Evolutionary conservation across 2,888 invertebrate genomes (phyloP).

Genomic region (Harmothoe impar): DNA sequence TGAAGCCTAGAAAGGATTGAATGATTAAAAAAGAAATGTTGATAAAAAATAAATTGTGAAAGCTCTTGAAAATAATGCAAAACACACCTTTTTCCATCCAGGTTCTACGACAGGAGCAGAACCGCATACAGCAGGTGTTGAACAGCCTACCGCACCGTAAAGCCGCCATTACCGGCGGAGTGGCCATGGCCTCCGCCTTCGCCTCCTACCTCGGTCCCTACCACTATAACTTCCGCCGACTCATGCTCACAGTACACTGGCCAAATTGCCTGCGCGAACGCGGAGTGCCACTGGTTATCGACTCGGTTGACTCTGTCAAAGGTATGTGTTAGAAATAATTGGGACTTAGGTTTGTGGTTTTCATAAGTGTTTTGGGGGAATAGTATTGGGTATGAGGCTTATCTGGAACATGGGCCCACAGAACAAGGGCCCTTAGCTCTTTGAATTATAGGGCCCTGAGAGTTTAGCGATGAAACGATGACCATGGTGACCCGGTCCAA

Average conservation of each 20-base stretch:
- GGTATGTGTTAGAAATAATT: slow-evolving; percentile 72
- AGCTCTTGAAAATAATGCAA: no score
- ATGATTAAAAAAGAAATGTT: no score
- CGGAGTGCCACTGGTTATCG: slow-evolving; percentile 82
- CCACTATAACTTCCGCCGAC: slow-evolving; percentile 81
- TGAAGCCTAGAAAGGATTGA: no score
- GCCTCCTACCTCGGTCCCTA: slow-evolving; percentile 82
- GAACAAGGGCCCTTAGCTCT: no score
- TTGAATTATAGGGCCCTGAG: no score
- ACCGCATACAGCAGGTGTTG: slow-evolving; percentile 80
- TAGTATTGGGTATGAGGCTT: no score
- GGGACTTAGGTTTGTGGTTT: neutral
- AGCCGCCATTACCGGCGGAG: slow-evolving; percentile 79
- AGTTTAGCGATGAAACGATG: no score
- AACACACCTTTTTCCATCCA: slow-evolving; percentile 9
- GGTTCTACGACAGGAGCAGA: slow-evolving; percentile 73
- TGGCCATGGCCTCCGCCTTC: slow-evolving; percentile 81
- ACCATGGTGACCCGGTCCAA: no score
- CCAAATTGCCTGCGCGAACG: slow-evolving; percentile 82
- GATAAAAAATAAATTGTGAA: no score
- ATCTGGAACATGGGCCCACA: no score
- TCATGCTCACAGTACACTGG: slow-evolving; percentile 83
- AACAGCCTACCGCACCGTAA: slow-evolving; percentile 75
- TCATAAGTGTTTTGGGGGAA: no score
- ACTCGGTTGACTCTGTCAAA: slow-evolving; percentile 80